Conservation (phyloP, 2,113 vertebrate species). For the Saccopteryx leptura region DNA sequence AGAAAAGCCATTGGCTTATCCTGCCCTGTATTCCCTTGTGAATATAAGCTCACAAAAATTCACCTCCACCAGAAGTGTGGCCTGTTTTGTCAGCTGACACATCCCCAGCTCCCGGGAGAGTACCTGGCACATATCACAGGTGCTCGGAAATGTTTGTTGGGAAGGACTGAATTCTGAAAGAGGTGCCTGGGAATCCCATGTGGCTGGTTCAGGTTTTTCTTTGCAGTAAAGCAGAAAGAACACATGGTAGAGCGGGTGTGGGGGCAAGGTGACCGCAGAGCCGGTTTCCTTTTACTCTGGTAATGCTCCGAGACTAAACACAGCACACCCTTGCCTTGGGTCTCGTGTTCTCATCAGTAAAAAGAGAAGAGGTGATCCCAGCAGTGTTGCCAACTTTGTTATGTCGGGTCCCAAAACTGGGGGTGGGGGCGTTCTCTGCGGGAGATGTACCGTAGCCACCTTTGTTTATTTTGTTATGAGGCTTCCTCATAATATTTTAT, state of each 20-base stretch:
- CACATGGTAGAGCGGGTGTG: rapidly evolving
- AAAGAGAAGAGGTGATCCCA: background rate
- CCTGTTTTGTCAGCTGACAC: background rate
- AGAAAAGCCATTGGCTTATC: background rate
- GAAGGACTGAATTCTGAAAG: background rate
- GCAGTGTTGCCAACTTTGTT: background rate
- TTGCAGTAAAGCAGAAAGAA: background rate
- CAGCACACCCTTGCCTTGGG: background rate
- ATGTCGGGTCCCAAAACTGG: background rate
- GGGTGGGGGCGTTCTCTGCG: background rate
- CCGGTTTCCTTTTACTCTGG: background rate
- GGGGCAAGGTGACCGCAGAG: background rate
- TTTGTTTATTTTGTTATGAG: background rate
- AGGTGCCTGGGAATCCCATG: background rate
- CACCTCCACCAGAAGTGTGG: background rate
- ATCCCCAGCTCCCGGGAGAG: background rate
- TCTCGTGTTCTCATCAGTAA: background rate
- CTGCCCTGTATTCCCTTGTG: background rate
- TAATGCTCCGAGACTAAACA: background rate
- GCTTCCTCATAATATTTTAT: background rate
- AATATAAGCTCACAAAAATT: background rate
- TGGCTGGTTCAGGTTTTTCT: background rate
- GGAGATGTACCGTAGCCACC: background rate
- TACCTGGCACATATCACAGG: background rate
- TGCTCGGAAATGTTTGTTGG: background rate